phyloP scores from a whole-genome alignment of 1,140 invertebrate genomes.

The Aphidius ervi region DNA sequence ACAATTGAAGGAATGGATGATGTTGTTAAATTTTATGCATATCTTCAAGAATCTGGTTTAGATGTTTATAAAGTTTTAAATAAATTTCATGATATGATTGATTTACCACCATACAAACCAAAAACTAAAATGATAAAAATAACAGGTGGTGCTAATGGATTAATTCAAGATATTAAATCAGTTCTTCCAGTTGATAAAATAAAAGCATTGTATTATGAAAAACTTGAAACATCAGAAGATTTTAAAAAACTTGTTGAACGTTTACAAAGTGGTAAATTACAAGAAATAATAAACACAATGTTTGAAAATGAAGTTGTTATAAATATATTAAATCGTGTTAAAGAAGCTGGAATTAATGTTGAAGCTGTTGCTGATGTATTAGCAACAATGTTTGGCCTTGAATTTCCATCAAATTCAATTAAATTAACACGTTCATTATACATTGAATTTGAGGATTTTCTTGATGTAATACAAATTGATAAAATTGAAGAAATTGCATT shows the following conservation, averaged over 20 bases:
- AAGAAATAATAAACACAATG: slow-evolving; percentile 28
- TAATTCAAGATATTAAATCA: slow-evolving; percentile 30
- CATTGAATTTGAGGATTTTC: slow-evolving; percentile 10
- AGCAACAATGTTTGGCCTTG: slow-evolving; percentile 27
- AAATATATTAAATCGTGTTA: slow-evolving; percentile 25
- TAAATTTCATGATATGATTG: slow-evolving; percentile 22
- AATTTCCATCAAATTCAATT: slow-evolving; percentile 20
- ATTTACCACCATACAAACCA: slow-evolving; percentile 7
- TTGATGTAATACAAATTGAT: slow-evolving; percentile 1
- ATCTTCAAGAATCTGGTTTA: slow-evolving; percentile 24
- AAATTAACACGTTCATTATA: slow-evolving; percentile 3
- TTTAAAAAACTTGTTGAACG: slow-evolving; percentile 32
- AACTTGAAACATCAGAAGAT: slow-evolving; percentile 30
- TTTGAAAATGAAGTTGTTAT: slow-evolving; percentile 27
- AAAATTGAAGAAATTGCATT: slow-evolving; percentile 2
- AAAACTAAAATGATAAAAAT: not conserved
- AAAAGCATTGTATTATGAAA: slow-evolving; percentile 33
- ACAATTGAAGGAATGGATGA: slow-evolving; percentile 24
- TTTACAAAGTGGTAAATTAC: slow-evolving; percentile 28
- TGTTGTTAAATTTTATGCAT: slow-evolving; percentile 24
- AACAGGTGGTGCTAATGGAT: slow-evolving; percentile 30
- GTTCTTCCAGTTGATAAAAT: slow-evolving; percentile 33
- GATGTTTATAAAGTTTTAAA: slow-evolving; percentile 25
- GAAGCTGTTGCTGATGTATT: slow-evolving; percentile 29
- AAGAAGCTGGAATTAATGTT: slow-evolving; percentile 30